Evolutionary conservation across 2,888 invertebrate species (phyloP), one percentile per base, ranked within the genome.

Genomic region (Lithodes maja): DNA sequence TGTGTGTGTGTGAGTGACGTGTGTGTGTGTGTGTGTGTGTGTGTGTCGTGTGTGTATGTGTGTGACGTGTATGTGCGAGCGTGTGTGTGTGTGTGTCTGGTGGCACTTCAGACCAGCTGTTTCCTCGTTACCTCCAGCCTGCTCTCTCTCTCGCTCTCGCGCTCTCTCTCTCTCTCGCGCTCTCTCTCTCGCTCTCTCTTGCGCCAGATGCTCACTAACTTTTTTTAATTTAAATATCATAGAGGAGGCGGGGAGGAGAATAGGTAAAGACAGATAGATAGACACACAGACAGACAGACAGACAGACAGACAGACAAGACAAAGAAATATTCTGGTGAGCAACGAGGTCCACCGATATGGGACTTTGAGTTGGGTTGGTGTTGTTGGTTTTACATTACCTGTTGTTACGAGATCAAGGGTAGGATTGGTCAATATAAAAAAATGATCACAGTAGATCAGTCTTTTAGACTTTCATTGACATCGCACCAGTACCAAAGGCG

Each of bases 41-140:
- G 78, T 78, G 78, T 78, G 78, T 78, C 33, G 78, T 78, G 78
- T 78, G 78, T 78, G 78, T 52, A 52, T 52, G 52, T 78, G 52
- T 52, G 78, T 78, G 78, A 52, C 15, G 52, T 78, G 52, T 52
- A 52, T 78, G 78, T 78, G 78, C 52, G 78, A 52, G 52, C 12
- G 78, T 78, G 52, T 78, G 78, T 52, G 78, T 52, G 52, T 78
- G 52, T 52, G 78, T 78, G 78, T 50, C 9, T 79, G n/a, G 12
- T 3, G 9, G 49, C 49, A 49, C 77, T 33, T 74, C 33, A n/a
- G 74, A n/a, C 17, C 74, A 74, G 33, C n/a, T 74, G 74, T n/a
- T 33, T n/a, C 5, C 3, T n/a, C 74, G 74, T 74, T 74, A n/a
- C n/a, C 33, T 74, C 74, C n/a, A 17, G 74, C 74, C 17, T 74